These are phyloP conservation scores for Tillus elongatus DNA, from an alignment of 2,888 invertebrate genomes.

Conservation along the genomic window DNA sequence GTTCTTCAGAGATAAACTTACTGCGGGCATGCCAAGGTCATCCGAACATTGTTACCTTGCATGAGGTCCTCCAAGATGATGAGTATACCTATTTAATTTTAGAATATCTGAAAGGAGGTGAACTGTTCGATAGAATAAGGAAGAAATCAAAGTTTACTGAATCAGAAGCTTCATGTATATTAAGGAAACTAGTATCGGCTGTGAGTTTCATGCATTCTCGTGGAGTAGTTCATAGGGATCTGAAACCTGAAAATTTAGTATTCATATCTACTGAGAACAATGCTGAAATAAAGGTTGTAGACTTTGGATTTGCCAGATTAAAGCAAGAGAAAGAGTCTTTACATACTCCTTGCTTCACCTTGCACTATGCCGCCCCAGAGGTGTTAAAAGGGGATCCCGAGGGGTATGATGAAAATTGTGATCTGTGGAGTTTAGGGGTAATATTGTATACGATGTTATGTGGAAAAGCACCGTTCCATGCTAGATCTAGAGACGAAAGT, in stretches of 20 bases:
- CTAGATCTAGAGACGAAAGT: constrained; percentile 59
- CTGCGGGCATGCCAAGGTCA: constrained; percentile 81
- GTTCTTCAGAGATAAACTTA: constrained; percentile 65
- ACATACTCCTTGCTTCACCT: constrained; percentile 86
- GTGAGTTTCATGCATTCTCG: constrained; percentile 76
- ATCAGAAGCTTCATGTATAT: constrained; percentile 65
- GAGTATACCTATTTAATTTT: constrained; percentile 71
- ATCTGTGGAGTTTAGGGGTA: constrained; percentile 93
- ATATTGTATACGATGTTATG: constrained; percentile 67
- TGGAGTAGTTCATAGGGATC: constrained; percentile 82
- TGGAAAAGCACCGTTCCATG: constrained; percentile 80
- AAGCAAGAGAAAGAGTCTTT: constrained; percentile 53
- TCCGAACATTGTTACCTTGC: constrained; percentile 73
- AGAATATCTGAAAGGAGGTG: constrained; percentile 78
- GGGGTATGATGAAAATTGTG: constrained; percentile 87
- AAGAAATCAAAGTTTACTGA: constrained; percentile 65
- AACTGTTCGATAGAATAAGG: constrained; percentile 60
- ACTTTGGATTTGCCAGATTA: constrained; percentile 91
- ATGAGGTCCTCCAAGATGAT: constrained; percentile 77
- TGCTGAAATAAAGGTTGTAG: constrained; percentile 73
- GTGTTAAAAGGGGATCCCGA: constrained; percentile 57
- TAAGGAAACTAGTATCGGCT: constrained; percentile 74
- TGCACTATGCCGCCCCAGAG: constrained; percentile 93
- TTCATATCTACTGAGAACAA: constrained; percentile 45
- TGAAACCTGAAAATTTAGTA: constrained; percentile 84